phyloP scores from a whole-genome alignment of 2,888 invertebrate species.

The Adineta ricciae region DNA sequence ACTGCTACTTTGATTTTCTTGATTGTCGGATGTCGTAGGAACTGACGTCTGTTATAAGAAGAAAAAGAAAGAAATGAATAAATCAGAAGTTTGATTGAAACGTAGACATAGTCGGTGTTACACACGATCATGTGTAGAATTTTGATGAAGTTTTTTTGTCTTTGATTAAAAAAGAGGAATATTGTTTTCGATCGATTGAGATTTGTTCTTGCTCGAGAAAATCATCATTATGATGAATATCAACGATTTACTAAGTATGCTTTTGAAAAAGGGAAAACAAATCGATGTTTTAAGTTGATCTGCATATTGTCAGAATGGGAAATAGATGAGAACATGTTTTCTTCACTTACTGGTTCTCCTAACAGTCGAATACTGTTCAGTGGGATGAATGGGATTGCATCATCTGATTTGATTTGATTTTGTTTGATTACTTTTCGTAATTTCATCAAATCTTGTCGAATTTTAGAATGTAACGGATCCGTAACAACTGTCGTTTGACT shows the following conservation, averaged over 20 bases:
- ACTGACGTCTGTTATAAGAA: background rate
- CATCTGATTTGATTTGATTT: background rate
- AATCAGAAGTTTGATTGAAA: background rate
- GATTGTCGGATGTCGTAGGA: background rate
- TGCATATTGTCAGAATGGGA: no score
- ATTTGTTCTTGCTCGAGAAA: background rate
- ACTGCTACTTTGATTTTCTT: background rate
- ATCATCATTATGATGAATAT: background rate
- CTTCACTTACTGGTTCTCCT: background rate
- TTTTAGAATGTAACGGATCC: background rate
- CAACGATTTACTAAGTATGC: no score
- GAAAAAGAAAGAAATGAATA: background rate
- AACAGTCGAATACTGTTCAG: background rate
- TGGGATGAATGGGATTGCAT: background rate
- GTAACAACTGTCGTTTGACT: background rate
- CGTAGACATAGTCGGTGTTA: background rate
- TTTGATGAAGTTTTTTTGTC: background rate
- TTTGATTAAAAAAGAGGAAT: background rate
- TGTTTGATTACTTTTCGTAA: background rate
- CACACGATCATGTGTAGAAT: background rate
- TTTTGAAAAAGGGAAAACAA: no score
- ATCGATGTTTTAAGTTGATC: no score
- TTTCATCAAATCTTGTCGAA: constrained; percentile 15
- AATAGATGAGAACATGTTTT: no score
- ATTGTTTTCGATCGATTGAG: background rate